Base-by-base conservation (phyloP, 2,888 invertebrate species). In the Drosophila percnosoma region DNA sequence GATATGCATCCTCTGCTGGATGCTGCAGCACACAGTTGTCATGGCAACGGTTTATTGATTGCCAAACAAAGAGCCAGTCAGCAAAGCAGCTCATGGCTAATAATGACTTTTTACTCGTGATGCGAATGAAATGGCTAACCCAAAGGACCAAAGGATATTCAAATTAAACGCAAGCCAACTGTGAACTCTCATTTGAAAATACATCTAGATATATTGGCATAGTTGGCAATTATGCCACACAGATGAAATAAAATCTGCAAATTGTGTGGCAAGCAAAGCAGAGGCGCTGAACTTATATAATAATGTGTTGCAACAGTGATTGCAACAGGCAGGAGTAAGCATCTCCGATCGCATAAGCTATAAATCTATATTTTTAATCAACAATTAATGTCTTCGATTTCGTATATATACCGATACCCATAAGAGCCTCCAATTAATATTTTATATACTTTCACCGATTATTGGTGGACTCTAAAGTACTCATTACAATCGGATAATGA, bases 41-140 rank as follows among this genome's bases (percentile, higher is more conserved):
- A 59, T 75, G 68, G 55, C 59, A 74, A 75, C 75, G 42, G 51
- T 55, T 51, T 49, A 48, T 52, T 59, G 63, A 74, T 49, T 65
- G 57, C 21, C 45, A 59, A 40, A 33, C 53, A 33, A 29, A 21
- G n/a, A 38, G 34, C 33, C 33, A 64, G 34, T 42, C 54, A 64
- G 60, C 57, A 64, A 61, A 49, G 52, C 48, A 34, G 42, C 34
- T 53, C 48, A 57, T 29, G n/a, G 55, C 55, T 24, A 61, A 36
- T 38, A 61, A 27, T 34, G 60, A 13, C 40, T 60, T 34, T 69
- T 59, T 68, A 38, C 49, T 34, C 40, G 31, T 34, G 15, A 15
- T 27, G 10, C 24, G 7, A 7, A 36, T 27, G 10, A 36, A 36
- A 21, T 51, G 51, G 24, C 29, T 42, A 21, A 24, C 3, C 42